Base-by-base conservation (phyloP, 2,888 invertebrate genomes). In the Drosophila anomelani region DNA sequence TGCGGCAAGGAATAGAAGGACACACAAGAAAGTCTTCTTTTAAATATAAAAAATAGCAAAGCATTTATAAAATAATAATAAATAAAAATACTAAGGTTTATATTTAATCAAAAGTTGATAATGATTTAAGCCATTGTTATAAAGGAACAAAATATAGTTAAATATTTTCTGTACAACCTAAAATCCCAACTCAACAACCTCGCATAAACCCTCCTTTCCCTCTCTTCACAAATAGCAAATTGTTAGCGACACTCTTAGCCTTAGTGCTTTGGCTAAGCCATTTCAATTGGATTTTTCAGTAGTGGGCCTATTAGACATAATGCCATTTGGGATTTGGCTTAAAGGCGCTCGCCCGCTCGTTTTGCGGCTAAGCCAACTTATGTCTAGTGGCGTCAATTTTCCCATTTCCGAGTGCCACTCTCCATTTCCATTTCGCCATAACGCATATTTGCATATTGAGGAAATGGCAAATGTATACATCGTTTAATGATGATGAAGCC, bases 211-310 rank as follows among this genome's bases (percentile, higher is more conserved):
- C 23, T 4, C 23, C 3, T 23, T 23, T 43, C 15, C 8, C 29
- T 3, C 32, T 9, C 12, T 36, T n/a, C 2, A 4, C 46, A 51
- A 61, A 61, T 20, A 43, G 13, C 13, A 13, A 41, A 20, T 36
- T 41, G 41, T 55, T 41, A 36, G 67, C 47, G 49, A 53, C 57
- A 43, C 36, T 62, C 49, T 34, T 12, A 49, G 51, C 54, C 58
- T 53, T 53, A 71, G 53, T 54, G 51, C 61, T 62, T 23, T 32
- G 44, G 39, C 36, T 79, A 60, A 71, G 72, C 64, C 53, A 67
- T 67, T 58, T 66, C 63, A 41, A 79, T 77, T 77, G 60, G 64
- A 53, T 44, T 55, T 49, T 71, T 44, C 23, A 72, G 71, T 62
- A 62, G 71, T 61, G 38, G 68, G 68, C 68, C 68, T 69, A 69